Conservation (phyloP, 2,113 vertebrate genomes). For the Myotis yumanensis region DNA sequence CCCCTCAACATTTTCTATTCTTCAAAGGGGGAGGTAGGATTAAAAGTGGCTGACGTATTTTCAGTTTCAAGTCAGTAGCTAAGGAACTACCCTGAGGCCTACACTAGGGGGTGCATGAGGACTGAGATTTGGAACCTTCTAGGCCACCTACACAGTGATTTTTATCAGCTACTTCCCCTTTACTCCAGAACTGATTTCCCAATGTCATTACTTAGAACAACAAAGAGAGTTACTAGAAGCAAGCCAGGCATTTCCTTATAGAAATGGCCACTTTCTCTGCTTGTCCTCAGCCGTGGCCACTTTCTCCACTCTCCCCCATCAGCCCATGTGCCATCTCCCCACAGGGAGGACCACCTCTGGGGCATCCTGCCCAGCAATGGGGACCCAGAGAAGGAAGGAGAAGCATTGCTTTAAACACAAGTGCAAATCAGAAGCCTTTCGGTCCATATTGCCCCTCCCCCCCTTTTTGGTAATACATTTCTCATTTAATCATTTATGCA, state of each 20-base stretch:
- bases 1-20: background rate
- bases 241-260: background rate
- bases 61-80: background rate
- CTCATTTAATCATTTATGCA: background rate
- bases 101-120: slow-evolving; percentile 85
- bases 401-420: background rate
- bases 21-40: background rate
- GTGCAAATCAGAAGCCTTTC: no score
- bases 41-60: background rate
- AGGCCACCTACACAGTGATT: background rate
- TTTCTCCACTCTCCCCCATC: background rate
- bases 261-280: background rate
- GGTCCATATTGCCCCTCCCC: no score
- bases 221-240: background rate
- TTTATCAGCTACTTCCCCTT: background rate
- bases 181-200: slow-evolving; percentile 45
- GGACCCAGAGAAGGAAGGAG: background rate
- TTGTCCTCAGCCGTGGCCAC: background rate
- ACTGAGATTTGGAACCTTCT: slow-evolving; percentile 64
- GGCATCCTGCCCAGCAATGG: background rate
- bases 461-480: background rate
- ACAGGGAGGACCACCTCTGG: background rate
- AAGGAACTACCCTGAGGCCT: slow-evolving; percentile 59
- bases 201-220: slow-evolving; percentile 36
- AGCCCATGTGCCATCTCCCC: background rate